Evolutionary conservation across 2,888 invertebrate genomes (phyloP).

Genomic region (Cheilosia scutellata): DNA sequence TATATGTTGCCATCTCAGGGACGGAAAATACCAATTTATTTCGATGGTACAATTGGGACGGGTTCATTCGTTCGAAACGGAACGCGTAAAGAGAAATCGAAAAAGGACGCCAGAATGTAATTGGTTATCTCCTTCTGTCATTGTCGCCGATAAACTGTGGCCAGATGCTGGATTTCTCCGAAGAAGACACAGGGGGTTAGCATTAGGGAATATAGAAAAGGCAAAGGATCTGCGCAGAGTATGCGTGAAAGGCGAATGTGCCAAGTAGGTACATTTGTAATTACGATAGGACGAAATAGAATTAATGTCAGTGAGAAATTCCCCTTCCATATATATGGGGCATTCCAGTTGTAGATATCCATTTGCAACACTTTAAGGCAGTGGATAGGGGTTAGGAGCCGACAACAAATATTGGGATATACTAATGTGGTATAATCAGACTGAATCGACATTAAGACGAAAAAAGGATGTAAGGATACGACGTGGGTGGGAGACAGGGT

Average conservation of each 20-base stretch:
- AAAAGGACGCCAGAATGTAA: slow-evolving; percentile 13
- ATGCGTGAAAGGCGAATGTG: slow-evolving; percentile 2
- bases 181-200: neutral
- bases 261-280: slow-evolving; percentile 13
- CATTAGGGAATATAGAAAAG: no score
- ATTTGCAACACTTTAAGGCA: neutral
- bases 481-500: no score
- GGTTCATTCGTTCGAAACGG: slow-evolving; percentile 4
- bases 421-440: no score
- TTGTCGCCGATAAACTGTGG: slow-evolving; percentile 46
- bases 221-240: neutral
- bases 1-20: neutral
- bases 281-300: slow-evolving; percentile 31
- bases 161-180: slow-evolving; percentile 8
- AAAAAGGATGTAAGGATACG: no score
- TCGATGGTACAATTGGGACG: slow-evolving; percentile 48
- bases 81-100: neutral
- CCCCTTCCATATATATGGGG: neutral
- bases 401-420: no score
- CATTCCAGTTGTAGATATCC: neutral
- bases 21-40: slow-evolving; percentile 49
- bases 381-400: no score
- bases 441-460: no score
- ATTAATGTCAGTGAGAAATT: slow-evolving; percentile 14
- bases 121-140: slow-evolving; percentile 34